A percentile compares a stretch with the other conserved stretches of the same genome.
Evolutionary conservation across 2,888 invertebrate genomes (phyloP).

Genomic region (Amorpha juglandis): DNA sequence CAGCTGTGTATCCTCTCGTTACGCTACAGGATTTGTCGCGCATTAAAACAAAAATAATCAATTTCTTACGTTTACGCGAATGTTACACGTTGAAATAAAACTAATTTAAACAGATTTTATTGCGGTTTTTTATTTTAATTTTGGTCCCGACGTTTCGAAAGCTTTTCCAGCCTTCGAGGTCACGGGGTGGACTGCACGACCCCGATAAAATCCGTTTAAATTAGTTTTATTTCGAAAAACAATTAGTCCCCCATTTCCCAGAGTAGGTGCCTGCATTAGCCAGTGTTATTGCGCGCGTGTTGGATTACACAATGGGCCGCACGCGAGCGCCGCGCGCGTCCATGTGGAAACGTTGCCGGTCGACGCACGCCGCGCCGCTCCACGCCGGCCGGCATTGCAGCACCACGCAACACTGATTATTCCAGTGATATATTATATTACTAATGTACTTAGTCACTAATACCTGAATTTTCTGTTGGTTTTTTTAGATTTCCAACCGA

Average conservation of each 20-base stretch:
- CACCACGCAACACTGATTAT: slow-evolving; percentile 4
- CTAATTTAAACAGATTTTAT: too few species aligned
- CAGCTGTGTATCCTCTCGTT: too few species aligned
- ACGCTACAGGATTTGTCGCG: not conserved
- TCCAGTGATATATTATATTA: too few species aligned
- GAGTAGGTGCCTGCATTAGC: slow-evolving; percentile 11
- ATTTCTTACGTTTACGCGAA: too few species aligned
- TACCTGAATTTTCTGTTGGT: not conserved
- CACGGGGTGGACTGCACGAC: too few species aligned
- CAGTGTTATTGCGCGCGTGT: slow-evolving; percentile 32
- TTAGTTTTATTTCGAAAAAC: too few species aligned
- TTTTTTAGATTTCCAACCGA: not conserved
- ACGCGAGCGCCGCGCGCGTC: slow-evolving; percentile 51
- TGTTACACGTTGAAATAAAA: too few species aligned
- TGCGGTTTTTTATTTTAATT: too few species aligned
- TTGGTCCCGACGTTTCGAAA: too few species aligned
- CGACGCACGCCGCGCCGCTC: slow-evolving; percentile 29
- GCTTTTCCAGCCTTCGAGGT: too few species aligned
- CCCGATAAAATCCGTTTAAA: too few species aligned
- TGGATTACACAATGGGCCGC: slow-evolving; percentile 53
- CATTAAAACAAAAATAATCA: not conserved
- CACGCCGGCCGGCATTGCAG: not conserved
- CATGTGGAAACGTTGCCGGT: slow-evolving; percentile 41
- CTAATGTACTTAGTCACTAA: too few species aligned
- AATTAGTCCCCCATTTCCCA: not conserved